These are phyloP conservation scores for Lagopus leucura DNA, from an alignment of 2,113 vertebrate species.

Conservation along the genomic window DNA sequence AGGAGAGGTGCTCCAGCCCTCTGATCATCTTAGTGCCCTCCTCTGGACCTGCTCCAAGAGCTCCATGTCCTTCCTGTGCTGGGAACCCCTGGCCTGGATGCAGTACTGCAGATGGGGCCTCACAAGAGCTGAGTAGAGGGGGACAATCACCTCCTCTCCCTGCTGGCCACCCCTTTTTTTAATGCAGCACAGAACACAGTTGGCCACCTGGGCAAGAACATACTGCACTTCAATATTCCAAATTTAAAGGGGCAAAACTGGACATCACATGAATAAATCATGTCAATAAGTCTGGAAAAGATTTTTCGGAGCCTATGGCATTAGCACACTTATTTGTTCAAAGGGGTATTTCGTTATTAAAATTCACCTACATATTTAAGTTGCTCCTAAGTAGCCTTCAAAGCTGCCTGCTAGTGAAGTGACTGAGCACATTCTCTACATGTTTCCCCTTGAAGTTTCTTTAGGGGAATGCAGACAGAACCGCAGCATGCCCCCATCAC, in stretches of 20 bases:
- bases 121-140: too few relatives aligned
- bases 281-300: background rate
- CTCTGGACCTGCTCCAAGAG: too few relatives aligned
- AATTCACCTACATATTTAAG: background rate
- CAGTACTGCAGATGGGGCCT: too few relatives aligned
- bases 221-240: background rate
- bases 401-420: background rate
- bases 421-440: background rate
- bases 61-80: too few relatives aligned
- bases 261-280: background rate
- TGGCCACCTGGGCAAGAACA: background rate
- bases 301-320: accelerated
- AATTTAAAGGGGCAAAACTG: background rate
- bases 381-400: background rate
- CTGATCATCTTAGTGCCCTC: too few relatives aligned
- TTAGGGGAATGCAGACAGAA: accelerated
- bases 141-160: too few relatives aligned
- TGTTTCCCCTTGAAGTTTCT: background rate
- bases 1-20: too few relatives aligned
- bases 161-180: too few relatives aligned
- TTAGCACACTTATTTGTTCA: background rate
- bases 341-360: background rate
- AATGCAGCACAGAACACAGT: too few relatives aligned
- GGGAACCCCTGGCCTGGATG: too few relatives aligned
- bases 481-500: accelerated